Conservation (phyloP, 2,113 vertebrate genomes). For the Grantiella picta region DNA sequence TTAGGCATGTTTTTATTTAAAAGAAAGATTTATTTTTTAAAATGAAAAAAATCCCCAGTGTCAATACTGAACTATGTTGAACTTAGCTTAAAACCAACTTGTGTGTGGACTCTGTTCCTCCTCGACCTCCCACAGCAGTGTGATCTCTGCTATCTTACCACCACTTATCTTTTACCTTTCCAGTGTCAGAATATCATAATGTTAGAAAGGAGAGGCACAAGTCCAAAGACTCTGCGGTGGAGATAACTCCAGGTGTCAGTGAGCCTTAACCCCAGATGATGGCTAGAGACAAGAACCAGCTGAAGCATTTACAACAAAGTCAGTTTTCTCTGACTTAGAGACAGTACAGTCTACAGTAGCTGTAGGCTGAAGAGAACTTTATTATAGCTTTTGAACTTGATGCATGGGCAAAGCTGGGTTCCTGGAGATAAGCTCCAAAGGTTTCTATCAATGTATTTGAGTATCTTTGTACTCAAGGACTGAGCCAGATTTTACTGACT, state of each 20-base stretch:
- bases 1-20: neutral
- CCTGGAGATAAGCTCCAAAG: neutral
- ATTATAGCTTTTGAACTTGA: neutral
- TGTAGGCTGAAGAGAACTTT: neutral
- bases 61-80: neutral
- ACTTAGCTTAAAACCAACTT: neutral
- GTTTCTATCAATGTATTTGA: neutral
- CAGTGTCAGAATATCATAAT: neutral
- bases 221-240: neutral
- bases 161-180: neutral
- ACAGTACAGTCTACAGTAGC: too few relatives aligned
- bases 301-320: neutral
- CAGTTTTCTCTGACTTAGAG: neutral
- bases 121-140: neutral
- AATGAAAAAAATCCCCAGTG: neutral
- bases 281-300: neutral
- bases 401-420: neutral
- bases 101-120: neutral
- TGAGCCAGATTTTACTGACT: neutral
- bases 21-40: neutral
- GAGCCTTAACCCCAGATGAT: neutral
- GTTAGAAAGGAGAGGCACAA: neutral
- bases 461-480: neutral
- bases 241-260: neutral
- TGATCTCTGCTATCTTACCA: neutral